A percentile compares a stretch with the other conserved stretches of the same genome.
Conservation (phyloP, 1,140 invertebrate genomes). For the Nautilus pompilius region DNA sequence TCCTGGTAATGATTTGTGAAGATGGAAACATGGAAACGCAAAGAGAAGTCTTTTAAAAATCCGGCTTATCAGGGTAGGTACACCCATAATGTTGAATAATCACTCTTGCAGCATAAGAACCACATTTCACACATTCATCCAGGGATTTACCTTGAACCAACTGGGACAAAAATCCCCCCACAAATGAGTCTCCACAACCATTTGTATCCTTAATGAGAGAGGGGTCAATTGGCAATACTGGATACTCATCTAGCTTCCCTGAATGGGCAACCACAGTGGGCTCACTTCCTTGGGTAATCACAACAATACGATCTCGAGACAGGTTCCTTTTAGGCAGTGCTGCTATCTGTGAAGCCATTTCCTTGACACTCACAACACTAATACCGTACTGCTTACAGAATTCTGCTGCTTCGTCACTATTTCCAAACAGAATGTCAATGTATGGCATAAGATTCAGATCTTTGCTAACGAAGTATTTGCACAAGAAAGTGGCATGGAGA, state of each 20-base stretch:
- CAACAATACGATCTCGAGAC: constrained; percentile 63
- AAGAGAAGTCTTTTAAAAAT: constrained; percentile 24
- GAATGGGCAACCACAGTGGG: constrained; percentile 77
- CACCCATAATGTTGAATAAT: constrained; percentile 52
- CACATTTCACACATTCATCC: constrained; percentile 81
- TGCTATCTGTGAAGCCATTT: constrained; percentile 79
- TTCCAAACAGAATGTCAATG: constrained; percentile 95
- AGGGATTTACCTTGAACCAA: constrained; percentile 73
- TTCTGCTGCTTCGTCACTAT: constrained; percentile 83
- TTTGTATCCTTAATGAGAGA: constrained; percentile 75
- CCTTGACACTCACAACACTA: constrained; percentile 69
- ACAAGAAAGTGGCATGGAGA: constrained; percentile 93
- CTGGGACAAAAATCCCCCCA: constrained; percentile 92
- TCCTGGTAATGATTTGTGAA: too few species aligned
- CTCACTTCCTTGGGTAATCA: constrained; percentile 88
- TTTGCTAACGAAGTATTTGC: constrained; percentile 80
- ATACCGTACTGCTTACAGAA: constrained; percentile 77
- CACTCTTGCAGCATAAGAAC: constrained; percentile 53
- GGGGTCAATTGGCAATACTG: constrained; percentile 30
- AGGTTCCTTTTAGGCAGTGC: constrained; percentile 75
- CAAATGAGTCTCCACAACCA: constrained; percentile 97
- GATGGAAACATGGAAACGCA: not conserved
- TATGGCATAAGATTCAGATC: constrained; percentile 83
- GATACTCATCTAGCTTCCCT: constrained; percentile 29
- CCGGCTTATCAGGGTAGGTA: constrained; percentile 37